These are phyloP conservation scores for Drosophila willistoni DNA, from an alignment of 1,140 invertebrate species.

Conservation along the genomic window DNA sequence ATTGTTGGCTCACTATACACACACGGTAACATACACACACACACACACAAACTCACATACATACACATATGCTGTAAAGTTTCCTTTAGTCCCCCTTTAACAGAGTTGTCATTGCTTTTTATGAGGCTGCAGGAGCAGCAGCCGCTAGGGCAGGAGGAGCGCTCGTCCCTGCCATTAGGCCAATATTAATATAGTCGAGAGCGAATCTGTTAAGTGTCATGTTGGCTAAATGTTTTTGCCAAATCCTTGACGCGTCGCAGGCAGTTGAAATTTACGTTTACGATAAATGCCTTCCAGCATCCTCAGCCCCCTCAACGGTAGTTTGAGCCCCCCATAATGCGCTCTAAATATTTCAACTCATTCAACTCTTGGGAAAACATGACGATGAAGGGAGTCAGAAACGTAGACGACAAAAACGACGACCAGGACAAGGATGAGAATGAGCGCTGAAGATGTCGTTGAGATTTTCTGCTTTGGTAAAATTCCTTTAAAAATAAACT, in stretches of 20 bases:
- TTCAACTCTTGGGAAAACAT: slow-evolving; percentile 21
- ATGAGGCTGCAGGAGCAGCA: slow-evolving; percentile 35
- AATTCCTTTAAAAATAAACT: slow-evolving; percentile 67
- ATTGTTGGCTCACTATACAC: slow-evolving; percentile 9
- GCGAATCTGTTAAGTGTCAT: slow-evolving; percentile 64
- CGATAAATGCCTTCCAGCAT: slow-evolving; percentile 69
- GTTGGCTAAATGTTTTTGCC: slow-evolving; percentile 71
- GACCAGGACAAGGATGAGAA: too few relatives aligned
- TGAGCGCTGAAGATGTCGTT: slow-evolving; percentile 11
- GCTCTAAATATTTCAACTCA: slow-evolving; percentile 66
- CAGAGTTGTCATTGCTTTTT: slow-evolving; percentile 73
- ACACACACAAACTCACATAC: background rate
- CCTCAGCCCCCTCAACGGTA: slow-evolving; percentile 44
- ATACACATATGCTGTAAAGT: slow-evolving; percentile 2
- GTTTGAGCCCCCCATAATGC: slow-evolving; percentile 56
- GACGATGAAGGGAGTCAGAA: background rate
- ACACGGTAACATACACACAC: background rate
- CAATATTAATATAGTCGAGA: slow-evolving; percentile 62
- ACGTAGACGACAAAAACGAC: too few relatives aligned
- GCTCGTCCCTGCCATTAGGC: slow-evolving; percentile 58
- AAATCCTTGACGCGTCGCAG: slow-evolving; percentile 74
- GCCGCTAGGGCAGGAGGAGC: slow-evolving; percentile 16
- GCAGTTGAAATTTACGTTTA: slow-evolving; percentile 73
- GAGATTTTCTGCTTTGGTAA: slow-evolving; percentile 30
- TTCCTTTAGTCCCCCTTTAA: slow-evolving; percentile 18